Evolutionary conservation across 2,888 invertebrate species (phyloP).

Genomic region (Thera obeliscata): DNA sequence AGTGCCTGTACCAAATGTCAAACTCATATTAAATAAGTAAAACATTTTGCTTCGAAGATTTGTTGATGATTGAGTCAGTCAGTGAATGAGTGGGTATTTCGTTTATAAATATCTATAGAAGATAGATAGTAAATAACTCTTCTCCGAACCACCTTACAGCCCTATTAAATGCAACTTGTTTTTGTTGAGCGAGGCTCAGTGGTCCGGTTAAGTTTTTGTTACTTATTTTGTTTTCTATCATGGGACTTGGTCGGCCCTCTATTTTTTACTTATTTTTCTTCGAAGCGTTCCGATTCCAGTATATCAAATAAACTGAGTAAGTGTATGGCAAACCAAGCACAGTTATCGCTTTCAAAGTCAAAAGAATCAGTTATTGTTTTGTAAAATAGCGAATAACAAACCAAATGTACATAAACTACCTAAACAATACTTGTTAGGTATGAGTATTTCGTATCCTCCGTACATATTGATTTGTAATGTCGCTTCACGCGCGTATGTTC

Average conservation of each 20-base stretch:
- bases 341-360: background rate
- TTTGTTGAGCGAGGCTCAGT: constrained; percentile 5
- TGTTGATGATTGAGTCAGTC: too few relatives aligned
- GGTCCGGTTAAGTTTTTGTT: constrained; percentile 15
- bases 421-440: too few relatives aligned
- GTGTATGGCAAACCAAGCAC: background rate
- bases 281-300: background rate
- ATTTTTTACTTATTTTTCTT: background rate
- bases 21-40: too few relatives aligned
- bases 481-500: background rate
- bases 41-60: too few relatives aligned
- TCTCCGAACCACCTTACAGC: background rate
- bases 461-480: background rate
- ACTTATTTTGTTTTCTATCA: constrained; percentile 2
- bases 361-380: too few relatives aligned
- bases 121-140: background rate
- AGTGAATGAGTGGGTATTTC: too few relatives aligned
- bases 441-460: background rate
- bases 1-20: background rate
- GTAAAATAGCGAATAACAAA: too few relatives aligned
- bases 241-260: background rate
- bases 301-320: background rate
- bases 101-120: too few relatives aligned
- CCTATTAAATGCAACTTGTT: background rate
- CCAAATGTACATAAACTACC: too few relatives aligned